These are phyloP conservation scores for Alcis repandata DNA, from an alignment of 2,888 invertebrate genomes.

Conservation along the genomic window DNA sequence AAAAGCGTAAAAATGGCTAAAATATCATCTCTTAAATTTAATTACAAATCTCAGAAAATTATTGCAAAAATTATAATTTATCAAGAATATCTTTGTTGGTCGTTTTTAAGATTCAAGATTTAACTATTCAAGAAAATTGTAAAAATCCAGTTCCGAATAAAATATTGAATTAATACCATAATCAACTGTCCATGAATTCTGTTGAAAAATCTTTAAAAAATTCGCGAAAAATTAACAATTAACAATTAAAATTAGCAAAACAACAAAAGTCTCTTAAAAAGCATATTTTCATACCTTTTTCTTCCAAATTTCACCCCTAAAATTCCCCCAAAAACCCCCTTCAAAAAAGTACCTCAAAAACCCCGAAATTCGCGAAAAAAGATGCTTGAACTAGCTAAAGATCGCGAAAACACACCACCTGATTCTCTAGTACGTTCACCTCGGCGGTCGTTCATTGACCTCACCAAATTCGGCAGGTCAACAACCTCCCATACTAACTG, in stretches of 20 bases:
- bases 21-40: too few relatives aligned
- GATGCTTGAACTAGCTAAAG: conserved; percentile 20
- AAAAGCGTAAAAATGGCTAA: too few relatives aligned
- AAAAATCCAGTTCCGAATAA: too few relatives aligned
- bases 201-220: too few relatives aligned
- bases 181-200: too few relatives aligned
- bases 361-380: conserved; percentile 13
- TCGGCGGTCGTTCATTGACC: conserved; percentile 75
- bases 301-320: not conserved
- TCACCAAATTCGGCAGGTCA: conserved; percentile 72
- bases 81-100: too few relatives aligned
- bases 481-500: conserved; percentile 60
- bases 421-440: conserved; percentile 58
- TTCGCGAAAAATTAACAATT: not conserved
- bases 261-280: not conserved
- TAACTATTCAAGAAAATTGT: too few relatives aligned
- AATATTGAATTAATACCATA: too few relatives aligned
- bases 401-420: conserved; percentile 34
- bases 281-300: not conserved
- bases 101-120: too few relatives aligned
- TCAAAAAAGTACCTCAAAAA: not conserved
- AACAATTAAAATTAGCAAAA: too few relatives aligned
- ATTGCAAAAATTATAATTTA: too few relatives aligned
- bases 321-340: not conserved
- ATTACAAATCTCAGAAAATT: too few relatives aligned